Evolutionary conservation across 2,888 invertebrate species (phyloP).

Genomic region (Argyresthia albistria): DNA sequence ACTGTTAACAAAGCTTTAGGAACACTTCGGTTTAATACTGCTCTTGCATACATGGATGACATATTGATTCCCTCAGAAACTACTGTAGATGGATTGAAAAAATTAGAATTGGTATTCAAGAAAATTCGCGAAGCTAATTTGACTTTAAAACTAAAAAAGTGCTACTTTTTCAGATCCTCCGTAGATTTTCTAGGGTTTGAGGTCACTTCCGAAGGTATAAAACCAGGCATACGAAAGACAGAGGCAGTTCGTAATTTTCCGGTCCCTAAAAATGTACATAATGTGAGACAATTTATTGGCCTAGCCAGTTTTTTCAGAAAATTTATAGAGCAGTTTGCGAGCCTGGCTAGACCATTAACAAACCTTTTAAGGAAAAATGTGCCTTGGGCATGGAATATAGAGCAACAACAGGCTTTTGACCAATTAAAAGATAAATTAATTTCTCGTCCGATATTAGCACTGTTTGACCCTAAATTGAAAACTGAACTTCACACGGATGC

Average conservation of each 20-base stretch:
- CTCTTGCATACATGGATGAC: conserved; percentile 16
- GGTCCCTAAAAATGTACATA: conserved; percentile 12
- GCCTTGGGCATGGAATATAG: conserved; percentile 10
- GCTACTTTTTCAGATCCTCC: conserved; percentile 10
- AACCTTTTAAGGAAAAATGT: conserved; percentile 12
- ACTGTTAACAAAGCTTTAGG: conserved; percentile 17
- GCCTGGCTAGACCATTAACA: conserved; percentile 13
- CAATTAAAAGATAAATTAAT: conserved; percentile 6
- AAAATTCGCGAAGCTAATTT: conserved; percentile 7
- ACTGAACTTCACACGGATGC: conserved; percentile 29
- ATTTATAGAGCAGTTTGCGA: conserved; percentile 13
- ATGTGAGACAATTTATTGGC: conserved; percentile 15
- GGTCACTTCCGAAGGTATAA: conserved; percentile 10
- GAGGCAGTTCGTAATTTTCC: conserved; percentile 12
- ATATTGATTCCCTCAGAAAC: conserved; percentile 4
- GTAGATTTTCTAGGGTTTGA: conserved; percentile 13
- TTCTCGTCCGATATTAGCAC: conserved; percentile 17
- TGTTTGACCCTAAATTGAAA: conserved; percentile 19
- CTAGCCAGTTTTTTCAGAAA: conserved; percentile 15
- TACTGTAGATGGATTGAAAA: neutral
- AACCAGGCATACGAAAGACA: conserved; percentile 10
- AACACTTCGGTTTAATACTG: conserved; percentile 7
- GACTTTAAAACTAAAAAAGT: conserved; percentile 13
- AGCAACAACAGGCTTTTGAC: conserved; percentile 4
- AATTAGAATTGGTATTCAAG: neutral